Evolutionary conservation across 2,888 invertebrate genomes (phyloP), one percentile per base, ranked within the genome.

Genomic region (Pocota personata): DNA sequence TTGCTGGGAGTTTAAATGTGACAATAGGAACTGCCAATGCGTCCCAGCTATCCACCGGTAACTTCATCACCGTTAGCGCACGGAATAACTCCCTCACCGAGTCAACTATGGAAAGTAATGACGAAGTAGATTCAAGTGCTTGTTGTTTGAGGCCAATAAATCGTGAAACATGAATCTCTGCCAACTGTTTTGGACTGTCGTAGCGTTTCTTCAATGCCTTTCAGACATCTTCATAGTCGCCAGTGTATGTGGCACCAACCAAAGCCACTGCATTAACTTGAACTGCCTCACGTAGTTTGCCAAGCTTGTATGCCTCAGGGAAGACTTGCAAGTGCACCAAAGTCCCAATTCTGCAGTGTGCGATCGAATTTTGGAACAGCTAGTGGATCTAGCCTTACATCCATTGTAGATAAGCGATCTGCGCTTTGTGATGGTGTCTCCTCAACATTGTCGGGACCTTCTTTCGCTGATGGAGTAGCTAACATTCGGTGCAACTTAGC

Each of bases 41-140:
- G 72, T 82, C 75, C 75, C 76, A 86, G 6, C 40, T 50, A 0
- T 75, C 55, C 1, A 82, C 86, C 1, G 82, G 84, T 6, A 82
- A 14, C n/a, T 82, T 27, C 72, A 87, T 87, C 1, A 82, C 82
- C 3, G 37, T 14, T 2, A 78, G 55, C 3, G 87, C 79, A 12
- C 73, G 82, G 8, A 80, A 21, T 8, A 75, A 79, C 30, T 84
- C 78, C 35, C 60, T 24, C 5, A 84, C 79, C 1, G 60, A 48
- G 21, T 84, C 82, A 16, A 77, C 72, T 2, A 83, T 12, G 8
- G 32, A 46, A 10, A 77, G 77, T 3, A 71, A 30, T 35, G 66
- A 4, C 5, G 50, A 52, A 0, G 83, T 62, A 2, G 73, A 67
- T 48, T 79, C 78, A 4, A 3, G 21, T n/a, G 14, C 6, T 12